These are phyloP conservation scores for Syngnathus floridae DNA, from an alignment of 2,113 vertebrate genomes.

Conservation along the genomic window DNA sequence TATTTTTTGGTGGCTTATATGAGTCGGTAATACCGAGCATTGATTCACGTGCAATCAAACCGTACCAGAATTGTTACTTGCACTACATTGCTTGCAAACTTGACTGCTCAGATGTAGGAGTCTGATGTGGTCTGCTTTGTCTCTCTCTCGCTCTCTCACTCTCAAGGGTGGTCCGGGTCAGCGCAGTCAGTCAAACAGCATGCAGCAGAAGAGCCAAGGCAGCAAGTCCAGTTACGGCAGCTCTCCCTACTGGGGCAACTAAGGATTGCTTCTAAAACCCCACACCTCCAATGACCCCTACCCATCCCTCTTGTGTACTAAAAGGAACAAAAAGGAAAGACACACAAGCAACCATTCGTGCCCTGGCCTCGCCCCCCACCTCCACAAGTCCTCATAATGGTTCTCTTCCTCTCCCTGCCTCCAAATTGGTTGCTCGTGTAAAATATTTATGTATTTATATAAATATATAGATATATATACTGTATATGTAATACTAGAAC, in stretches of 20 bases:
- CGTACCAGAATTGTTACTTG: too few species aligned
- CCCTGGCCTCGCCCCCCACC: conserved; percentile 42
- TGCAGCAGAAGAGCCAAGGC: conserved; percentile 75
- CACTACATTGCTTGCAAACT: too few species aligned
- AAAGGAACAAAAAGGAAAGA: conserved; percentile 32
- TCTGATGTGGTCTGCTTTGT: neutral
- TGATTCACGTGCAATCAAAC: too few species aligned
- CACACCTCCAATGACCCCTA: conserved; percentile 7
- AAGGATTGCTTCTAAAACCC: conserved; percentile 33
- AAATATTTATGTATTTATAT: conserved; percentile 83
- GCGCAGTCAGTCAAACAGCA: conserved; percentile 70
- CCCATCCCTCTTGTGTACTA: conserved; percentile 34
- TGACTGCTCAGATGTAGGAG: too few species aligned
- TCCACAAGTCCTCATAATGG: conserved; percentile 65
- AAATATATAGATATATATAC: conserved; percentile 76
- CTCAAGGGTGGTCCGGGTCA: conserved; percentile 66
- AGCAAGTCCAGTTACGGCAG: conserved; percentile 73
- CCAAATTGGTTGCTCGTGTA: conserved; percentile 76
- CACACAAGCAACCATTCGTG: conserved; percentile 45
- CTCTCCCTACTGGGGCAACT: conserved; percentile 77
- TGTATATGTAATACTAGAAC: conserved; percentile 78
- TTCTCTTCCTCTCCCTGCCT: conserved; percentile 57
- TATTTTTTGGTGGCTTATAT: too few species aligned
- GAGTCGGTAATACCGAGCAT: too few species aligned
- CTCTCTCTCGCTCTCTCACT: neutral